These are phyloP conservation scores for Macrophya alboannulata DNA, from an alignment of 2,888 invertebrate species.

Conservation along the genomic window DNA sequence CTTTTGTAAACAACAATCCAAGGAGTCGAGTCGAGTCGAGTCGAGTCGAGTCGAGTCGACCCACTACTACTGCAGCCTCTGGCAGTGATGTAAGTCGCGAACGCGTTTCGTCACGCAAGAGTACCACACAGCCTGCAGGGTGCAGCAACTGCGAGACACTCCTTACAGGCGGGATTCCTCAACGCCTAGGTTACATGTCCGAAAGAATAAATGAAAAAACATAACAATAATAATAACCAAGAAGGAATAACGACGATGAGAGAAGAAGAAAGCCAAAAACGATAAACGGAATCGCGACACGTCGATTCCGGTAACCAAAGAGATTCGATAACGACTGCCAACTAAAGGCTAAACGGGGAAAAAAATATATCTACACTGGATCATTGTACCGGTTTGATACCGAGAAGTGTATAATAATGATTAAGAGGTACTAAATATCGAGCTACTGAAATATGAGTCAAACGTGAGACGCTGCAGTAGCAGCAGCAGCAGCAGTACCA, in stretches of 20 bases:
- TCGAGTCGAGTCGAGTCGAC: conserved; percentile 40
- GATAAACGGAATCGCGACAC: neutral
- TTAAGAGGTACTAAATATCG: conserved; percentile 18
- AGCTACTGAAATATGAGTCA: conserved; percentile 25
- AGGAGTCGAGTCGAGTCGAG: conserved; percentile 7
- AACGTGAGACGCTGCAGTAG: neutral
- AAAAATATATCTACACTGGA: neutral
- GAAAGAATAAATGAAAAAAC: neutral
- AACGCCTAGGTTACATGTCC: neutral
- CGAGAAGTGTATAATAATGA: conserved; percentile 1
- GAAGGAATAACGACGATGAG: neutral
- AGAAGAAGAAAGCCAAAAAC: neutral
- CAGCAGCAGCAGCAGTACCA: neutral
- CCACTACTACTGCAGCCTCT: conserved; percentile 58
- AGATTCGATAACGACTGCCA: neutral
- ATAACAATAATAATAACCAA: neutral
- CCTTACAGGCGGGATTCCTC: conserved; percentile 8
- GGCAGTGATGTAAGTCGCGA: conserved; percentile 60
- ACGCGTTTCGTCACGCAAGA: conserved; percentile 60
- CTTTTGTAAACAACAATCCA: conserved; percentile 51
- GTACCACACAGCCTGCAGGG: conserved; percentile 44
- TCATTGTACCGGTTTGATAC: conserved; percentile 9
- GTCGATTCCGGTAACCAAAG: neutral
- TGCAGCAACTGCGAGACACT: conserved; percentile 41
- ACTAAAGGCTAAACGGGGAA: neutral